A percentile compares a stretch with the other conserved stretches of the same genome.
Evolutionary conservation across 2,888 invertebrate genomes (phyloP).

Genomic region (Tetanocera ferruginea): DNA sequence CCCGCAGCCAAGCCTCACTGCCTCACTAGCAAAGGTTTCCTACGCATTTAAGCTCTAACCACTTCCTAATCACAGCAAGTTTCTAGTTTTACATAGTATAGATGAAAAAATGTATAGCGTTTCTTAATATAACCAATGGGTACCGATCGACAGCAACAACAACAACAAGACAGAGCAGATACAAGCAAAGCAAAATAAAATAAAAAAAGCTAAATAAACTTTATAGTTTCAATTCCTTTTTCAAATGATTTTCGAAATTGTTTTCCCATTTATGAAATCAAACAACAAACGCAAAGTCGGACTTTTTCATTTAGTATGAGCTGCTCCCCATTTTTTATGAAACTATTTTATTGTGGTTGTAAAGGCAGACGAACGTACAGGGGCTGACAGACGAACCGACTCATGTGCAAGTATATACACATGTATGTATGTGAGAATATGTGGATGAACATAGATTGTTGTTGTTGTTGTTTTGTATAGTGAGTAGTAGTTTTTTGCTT

Average conservation of each 20-base stretch:
- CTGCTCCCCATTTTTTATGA: slow-evolving; percentile 41
- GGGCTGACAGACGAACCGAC: background rate
- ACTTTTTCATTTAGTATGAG: slow-evolving; percentile 47
- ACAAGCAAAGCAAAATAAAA: background rate
- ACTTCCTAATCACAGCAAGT: no score
- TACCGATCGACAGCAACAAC: slow-evolving; percentile 4
- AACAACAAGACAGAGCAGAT: background rate
- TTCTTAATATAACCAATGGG: slow-evolving; percentile 3
- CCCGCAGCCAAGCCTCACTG: no score
- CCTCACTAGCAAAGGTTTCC: no score
- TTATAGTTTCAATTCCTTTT: slow-evolving; percentile 38
- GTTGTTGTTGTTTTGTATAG: background rate
- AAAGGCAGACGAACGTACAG: background rate
- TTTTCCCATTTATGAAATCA: slow-evolving; percentile 40
- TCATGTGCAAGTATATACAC: slow-evolving; percentile 43
- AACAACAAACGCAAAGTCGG: slow-evolving; percentile 21
- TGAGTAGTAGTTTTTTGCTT: slow-evolving; percentile 24
- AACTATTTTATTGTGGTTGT: slow-evolving; percentile 20
- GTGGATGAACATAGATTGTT: slow-evolving; percentile 1
- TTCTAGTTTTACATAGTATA: no score
- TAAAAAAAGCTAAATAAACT: background rate
- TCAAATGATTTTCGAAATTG: slow-evolving; percentile 40
- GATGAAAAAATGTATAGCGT: no score
- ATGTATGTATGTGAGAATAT: slow-evolving; percentile 13
- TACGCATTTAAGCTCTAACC: no score